phyloP scores from a whole-genome alignment of 1,140 invertebrate species.

The Trissolcus basalis region DNA sequence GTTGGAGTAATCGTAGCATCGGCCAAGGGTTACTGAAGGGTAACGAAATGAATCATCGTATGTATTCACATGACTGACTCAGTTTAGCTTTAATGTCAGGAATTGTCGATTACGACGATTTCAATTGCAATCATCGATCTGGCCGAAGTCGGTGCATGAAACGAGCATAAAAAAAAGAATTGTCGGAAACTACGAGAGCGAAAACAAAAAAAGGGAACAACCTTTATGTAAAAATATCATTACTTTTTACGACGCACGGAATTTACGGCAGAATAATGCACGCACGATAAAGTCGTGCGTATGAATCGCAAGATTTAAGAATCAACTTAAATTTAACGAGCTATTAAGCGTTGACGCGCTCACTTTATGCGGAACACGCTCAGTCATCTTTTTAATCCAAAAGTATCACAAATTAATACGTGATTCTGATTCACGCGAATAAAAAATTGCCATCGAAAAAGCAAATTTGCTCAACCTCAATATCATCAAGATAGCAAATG shows the following conservation, averaged over 20 bases:
- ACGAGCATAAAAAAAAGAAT: conserved; percentile 39
- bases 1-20: conserved; percentile 53
- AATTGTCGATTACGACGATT: conserved; percentile 61
- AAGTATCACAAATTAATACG: conserved; percentile 49
- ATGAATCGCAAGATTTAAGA: conserved; percentile 55
- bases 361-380: conserved; percentile 36
- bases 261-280: conserved; percentile 52
- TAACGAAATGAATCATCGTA: conserved; percentile 61
- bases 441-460: too few species aligned
- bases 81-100: conserved; percentile 62
- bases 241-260: conserved; percentile 36
- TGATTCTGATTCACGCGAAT: too few species aligned
- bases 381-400: conserved; percentile 61
- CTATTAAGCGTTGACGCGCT: conserved; percentile 53
- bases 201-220: conserved; percentile 55
- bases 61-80: conserved; percentile 60
- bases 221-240: conserved; percentile 57
- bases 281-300: conserved; percentile 52
- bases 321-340: conserved; percentile 54
- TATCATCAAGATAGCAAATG: too few species aligned
- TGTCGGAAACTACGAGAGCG: conserved; percentile 21
- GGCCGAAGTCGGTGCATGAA: neutral
- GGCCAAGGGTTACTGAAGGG: conserved; percentile 51
- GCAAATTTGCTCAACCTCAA: too few species aligned
- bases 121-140: conserved; percentile 50